Percentiles rank a stretch among this genome's conserved stretches.
These are phyloP conservation scores for Oncopodura yosiiana DNA, from an alignment of 1,140 invertebrate species.

Conservation along the genomic window DNA sequence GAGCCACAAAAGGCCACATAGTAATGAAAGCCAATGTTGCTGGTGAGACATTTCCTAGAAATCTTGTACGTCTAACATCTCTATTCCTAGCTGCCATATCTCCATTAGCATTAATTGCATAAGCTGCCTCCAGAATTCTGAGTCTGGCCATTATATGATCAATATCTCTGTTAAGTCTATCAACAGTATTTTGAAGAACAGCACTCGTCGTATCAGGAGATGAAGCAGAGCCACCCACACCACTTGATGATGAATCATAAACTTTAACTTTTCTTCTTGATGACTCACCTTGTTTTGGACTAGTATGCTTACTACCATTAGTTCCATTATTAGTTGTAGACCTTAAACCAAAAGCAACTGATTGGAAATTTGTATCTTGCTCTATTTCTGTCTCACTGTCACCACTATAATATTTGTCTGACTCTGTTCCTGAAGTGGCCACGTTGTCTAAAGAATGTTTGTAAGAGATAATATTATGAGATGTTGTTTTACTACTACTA, in stretches of 20 bases:
- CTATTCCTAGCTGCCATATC: neutral
- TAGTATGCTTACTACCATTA: neutral
- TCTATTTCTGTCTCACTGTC: constrained; percentile 31
- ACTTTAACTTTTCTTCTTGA: neutral
- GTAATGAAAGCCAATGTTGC: constrained; percentile 22
- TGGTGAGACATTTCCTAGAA: constrained; percentile 18
- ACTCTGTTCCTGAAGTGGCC: constrained; percentile 22
- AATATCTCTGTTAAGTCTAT: constrained; percentile 32
- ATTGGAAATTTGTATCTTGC: neutral
- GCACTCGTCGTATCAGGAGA: constrained; percentile 1
- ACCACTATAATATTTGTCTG: constrained; percentile 33
- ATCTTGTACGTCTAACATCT: neutral
- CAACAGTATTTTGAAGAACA: constrained; percentile 23
- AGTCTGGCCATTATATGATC: constrained; percentile 33
- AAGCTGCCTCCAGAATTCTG: constrained; percentile 32
- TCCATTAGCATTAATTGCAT: constrained; percentile 20
- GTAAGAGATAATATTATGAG: neutral
- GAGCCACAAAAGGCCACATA: constrained; percentile 32
- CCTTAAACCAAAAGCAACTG: neutral
- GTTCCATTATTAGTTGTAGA: neutral
- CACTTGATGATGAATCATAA: neutral
- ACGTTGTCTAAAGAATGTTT: constrained; percentile 8
- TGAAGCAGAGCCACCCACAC: neutral
- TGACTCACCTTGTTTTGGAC: neutral
- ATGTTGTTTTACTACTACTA: neutral